phyloP scores from a whole-genome alignment of 1,140 invertebrate genomes.

The Frieseomelitta varia region DNA sequence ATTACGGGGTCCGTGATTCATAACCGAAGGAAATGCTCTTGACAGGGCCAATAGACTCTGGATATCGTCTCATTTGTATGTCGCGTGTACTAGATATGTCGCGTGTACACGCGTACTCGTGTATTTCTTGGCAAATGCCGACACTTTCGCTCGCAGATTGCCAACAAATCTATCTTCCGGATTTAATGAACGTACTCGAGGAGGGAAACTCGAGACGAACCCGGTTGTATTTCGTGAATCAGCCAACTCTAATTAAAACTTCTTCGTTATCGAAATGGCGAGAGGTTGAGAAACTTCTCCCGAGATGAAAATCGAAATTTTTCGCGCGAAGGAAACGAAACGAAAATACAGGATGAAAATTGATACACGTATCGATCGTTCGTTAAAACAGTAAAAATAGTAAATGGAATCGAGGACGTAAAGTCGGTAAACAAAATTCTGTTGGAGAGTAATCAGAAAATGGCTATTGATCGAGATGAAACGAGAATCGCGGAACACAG shows the following conservation, averaged over 20 bases:
- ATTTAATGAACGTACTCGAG: neutral
- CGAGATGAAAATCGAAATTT: no score
- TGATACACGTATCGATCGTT: no score
- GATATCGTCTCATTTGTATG: neutral
- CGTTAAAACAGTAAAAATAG: no score
- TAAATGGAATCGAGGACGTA: no score
- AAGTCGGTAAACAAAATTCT: no score
- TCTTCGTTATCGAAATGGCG: neutral
- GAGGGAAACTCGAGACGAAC: neutral
- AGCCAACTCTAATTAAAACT: neutral
- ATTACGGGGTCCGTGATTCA: neutral
- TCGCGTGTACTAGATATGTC: neutral
- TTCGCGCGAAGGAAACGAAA: no score
- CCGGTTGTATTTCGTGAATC: neutral
- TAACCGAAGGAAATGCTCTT: neutral
- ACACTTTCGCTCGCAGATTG: conserved; percentile 1
- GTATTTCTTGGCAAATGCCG: neutral
- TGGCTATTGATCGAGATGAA: no score
- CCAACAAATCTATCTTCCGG: neutral
- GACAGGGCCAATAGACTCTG: neutral
- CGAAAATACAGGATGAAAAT: no score
- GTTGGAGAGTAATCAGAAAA: no score
- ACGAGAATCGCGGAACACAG: neutral
- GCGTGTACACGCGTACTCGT: neutral
- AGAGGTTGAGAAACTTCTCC: no score